phyloP scores from a whole-genome alignment of 2,113 vertebrate species.

The Phaetusa simplex region DNA sequence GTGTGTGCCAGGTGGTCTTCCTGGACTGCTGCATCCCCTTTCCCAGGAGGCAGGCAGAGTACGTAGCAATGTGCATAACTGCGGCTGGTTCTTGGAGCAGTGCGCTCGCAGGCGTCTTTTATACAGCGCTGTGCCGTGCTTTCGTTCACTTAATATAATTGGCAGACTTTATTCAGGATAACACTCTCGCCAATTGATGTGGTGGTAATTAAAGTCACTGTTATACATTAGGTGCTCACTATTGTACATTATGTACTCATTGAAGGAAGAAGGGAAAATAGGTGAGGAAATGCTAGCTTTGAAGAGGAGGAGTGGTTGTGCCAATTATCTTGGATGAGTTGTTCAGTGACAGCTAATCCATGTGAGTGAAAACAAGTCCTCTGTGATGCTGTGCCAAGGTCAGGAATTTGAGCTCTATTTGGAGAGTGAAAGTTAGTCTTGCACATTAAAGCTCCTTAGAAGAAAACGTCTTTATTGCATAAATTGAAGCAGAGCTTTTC shows the following conservation, averaged over 20 bases:
- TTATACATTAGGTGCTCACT: background rate
- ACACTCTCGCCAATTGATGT: background rate
- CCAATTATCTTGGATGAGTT: slow-evolving; percentile 29
- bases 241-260: background rate
- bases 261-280: background rate
- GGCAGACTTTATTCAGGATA: background rate
- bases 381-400: slow-evolving; percentile 52
- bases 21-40: background rate
- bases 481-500: background rate
- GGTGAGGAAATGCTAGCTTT: slow-evolving; percentile 15
- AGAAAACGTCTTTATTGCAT: background rate
- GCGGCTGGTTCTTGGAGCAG: background rate
- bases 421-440: slow-evolving; percentile 37
- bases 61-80: accelerated
- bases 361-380: slow-evolving; percentile 12
- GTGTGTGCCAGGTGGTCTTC: background rate
- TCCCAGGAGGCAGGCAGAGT: background rate
- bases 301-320: slow-evolving; percentile 36
- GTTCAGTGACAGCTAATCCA: slow-evolving; percentile 20
- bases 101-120: background rate
- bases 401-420: slow-evolving; percentile 5
- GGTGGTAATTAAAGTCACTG: background rate
- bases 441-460: background rate
- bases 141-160: background rate
- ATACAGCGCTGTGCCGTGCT: accelerated